Conservation (phyloP, 2,113 vertebrate genomes). For the Neogobius melanostomus region DNA sequence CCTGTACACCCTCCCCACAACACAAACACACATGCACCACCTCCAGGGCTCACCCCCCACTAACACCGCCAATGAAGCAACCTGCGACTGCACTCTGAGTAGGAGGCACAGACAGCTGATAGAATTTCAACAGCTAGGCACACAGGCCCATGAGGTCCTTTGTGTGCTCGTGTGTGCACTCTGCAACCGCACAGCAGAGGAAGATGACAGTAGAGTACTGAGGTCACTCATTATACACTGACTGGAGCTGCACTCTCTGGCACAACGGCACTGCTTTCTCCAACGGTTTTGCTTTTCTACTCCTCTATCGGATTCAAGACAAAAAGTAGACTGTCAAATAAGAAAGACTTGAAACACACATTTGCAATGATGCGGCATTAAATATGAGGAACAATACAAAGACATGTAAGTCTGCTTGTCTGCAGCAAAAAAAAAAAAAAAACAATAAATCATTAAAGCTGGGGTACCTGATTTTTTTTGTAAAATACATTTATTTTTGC, state of each 20-base stretch:
- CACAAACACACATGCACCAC: slow-evolving; percentile 33
- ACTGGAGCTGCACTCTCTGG: slow-evolving; percentile 57
- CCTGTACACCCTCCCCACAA: slow-evolving; percentile 45
- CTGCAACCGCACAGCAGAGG: slow-evolving; percentile 66
- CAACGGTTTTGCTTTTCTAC: background rate
- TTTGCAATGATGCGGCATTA: no score
- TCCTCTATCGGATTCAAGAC: slow-evolving; percentile 10
- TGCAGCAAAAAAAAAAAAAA: no score
- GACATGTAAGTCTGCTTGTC: no score
- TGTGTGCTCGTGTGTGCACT: slow-evolving; percentile 27
- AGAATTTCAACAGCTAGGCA: slow-evolving; percentile 72
- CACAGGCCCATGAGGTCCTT: slow-evolving; percentile 58
- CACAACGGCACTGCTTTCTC: slow-evolving; percentile 28
- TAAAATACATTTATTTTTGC: no score
- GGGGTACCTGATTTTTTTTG: no score
- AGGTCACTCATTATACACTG: slow-evolving; percentile 71
- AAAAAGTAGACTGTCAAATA: background rate
- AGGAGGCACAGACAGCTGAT: slow-evolving; percentile 75
- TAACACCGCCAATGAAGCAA: slow-evolving; percentile 45
- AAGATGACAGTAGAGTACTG: slow-evolving; percentile 62
- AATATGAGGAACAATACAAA: no score
- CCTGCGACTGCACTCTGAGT: slow-evolving; percentile 64
- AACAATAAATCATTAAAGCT: no score
- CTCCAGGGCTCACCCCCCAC: slow-evolving; percentile 38
- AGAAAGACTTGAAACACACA: background rate